Evolutionary conservation across 2,113 vertebrate genomes (phyloP), one percentile per base, ranked within the genome.

Genomic region (Brachyhypopomus occidentalis): DNA sequence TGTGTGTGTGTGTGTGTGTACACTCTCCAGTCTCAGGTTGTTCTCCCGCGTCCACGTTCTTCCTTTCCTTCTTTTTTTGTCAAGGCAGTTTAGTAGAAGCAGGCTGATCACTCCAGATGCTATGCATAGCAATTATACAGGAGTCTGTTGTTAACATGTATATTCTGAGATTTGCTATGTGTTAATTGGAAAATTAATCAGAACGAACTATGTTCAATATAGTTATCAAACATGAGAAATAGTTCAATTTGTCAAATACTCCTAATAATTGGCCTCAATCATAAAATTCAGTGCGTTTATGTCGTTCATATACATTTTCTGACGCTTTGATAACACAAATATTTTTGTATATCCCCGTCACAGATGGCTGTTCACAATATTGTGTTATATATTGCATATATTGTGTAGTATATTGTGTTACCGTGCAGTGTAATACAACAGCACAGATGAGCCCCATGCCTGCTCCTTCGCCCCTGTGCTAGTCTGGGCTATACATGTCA

Each of bases 41-140:
- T 79, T 52, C 62, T 38, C 2, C 56, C 71, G 45, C 1, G 45
- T 52, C 45, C 45, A 52, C 8, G 3, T 52, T 48, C 41, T 48
- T 48, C 1, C 5, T 48, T 48, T 48, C 11, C 11, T 48, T 48
- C 3, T 48, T 52, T 52, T 78, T 81, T 17, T 41, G 19, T 1
- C 16, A 23, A 77, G 69, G 30, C 62, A 52, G 83, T 84, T 74
- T 84, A 66, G 48, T 67, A 79, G 23, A 71, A 59, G 59, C 72
- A 14, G 14, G 23, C 72, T 48, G 30, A 25, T 62, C 59, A n/a
- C 34, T 7, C 67, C 4, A n/a, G 70, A 75, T 67, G 14, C 8
- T 60, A 56, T 58, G 41, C 60, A 38, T 55, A 52, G 67, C 67
- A 67, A 59, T 25, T 83, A 36, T 27, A 72, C 7, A 2, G 34